A percentile compares a stretch with the other conserved stretches of the same genome.
phyloP scores from a whole-genome alignment of 2,113 vertebrate genomes.

The Brachionichthys hirsutus region DNA sequence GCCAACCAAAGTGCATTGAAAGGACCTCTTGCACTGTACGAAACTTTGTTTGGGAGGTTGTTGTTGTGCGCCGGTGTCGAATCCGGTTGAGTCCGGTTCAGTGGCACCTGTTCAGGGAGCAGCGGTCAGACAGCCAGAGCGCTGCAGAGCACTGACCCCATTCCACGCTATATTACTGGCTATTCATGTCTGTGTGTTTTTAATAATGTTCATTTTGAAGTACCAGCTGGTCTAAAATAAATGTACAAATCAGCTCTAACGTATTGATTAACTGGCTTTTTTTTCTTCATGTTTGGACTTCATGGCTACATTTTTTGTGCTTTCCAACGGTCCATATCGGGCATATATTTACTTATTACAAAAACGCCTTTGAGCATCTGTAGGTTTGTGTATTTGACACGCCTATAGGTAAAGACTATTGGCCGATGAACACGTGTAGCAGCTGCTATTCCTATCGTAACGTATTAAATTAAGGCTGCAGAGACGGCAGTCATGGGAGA shows the following conservation, averaged over 20 bases:
- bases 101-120: conserved; percentile 39
- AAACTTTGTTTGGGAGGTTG: conserved; percentile 27
- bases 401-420: neutral
- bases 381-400: neutral
- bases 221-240: neutral
- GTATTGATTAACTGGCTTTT: neutral
- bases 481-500: too few relatives aligned
- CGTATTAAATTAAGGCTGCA: too few relatives aligned
- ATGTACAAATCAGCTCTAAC: neutral
- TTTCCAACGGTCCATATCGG: too few relatives aligned
- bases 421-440: too few relatives aligned
- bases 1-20: neutral
- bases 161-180: neutral
- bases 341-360: too few relatives aligned
- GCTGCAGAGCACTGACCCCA: neutral
- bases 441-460: too few relatives aligned
- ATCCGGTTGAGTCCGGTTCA: conserved; percentile 47
- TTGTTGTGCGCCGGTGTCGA: neutral
- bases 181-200: too few relatives aligned
- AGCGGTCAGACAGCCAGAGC: conserved; percentile 1
- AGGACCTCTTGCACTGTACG: neutral
- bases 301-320: too few relatives aligned
- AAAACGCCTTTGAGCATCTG: neutral
- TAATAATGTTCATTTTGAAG: neutral
- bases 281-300: neutral